A percentile compares a stretch with the other conserved stretches of the same genome.
Conservation (phyloP, 2,888 invertebrate genomes). For the Campoletis raptor region DNA sequence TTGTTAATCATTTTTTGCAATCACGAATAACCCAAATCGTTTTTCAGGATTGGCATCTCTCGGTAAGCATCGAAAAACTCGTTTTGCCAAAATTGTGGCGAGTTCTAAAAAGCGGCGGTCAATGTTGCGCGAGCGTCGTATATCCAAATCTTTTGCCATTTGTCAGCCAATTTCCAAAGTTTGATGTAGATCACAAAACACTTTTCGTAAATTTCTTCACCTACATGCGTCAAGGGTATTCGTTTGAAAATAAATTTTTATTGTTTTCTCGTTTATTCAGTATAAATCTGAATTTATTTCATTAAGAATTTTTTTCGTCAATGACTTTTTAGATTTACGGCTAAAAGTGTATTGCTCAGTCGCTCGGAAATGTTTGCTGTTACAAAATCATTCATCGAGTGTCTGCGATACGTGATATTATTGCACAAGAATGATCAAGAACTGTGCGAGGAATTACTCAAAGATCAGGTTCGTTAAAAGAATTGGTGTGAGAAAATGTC, state of each 20-base stretch:
- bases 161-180: conserved; percentile 89
- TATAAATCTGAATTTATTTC: not conserved
- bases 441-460: conserved; percentile 84
- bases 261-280: not conserved
- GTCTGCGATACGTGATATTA: conserved; percentile 88
- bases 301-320: not conserved
- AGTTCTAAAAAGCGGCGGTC: conserved; percentile 90
- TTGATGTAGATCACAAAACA: conserved; percentile 83
- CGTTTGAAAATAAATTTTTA: not conserved
- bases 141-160: conserved; percentile 92
- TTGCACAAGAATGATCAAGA: conserved; percentile 85
- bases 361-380: conserved; percentile 90
- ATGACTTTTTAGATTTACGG: conserved; percentile 86
- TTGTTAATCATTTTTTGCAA: not conserved
- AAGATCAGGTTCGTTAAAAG: conserved; percentile 76
- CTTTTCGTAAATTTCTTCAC: conserved; percentile 90
- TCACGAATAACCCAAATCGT: conserved; percentile 26
- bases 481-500: not conserved
- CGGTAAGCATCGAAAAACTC: conserved; percentile 90
- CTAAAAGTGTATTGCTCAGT: conserved; percentile 87
- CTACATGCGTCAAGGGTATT: conserved; percentile 89
- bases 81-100: conserved; percentile 90
- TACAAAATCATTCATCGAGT: conserved; percentile 90
- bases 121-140: conserved; percentile 91
- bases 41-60: conserved; percentile 89